These are phyloP conservation scores for Echinometra lucunter DNA, from an alignment of 53 echinoderm and acorn worm genomes.

Conservation along the genomic window DNA sequence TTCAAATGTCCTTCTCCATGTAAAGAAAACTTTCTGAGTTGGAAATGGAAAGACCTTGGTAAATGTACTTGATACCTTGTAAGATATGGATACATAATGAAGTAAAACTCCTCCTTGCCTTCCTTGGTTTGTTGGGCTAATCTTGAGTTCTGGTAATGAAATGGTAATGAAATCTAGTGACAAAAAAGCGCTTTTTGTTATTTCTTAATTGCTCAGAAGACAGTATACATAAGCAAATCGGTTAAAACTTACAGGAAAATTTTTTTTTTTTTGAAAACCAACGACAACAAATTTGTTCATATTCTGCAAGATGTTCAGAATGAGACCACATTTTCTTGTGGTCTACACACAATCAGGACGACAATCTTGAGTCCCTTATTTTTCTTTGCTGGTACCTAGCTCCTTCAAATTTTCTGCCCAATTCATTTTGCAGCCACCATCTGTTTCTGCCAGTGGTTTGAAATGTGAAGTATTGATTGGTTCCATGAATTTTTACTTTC, in stretches of 20 bases:
- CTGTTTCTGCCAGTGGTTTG: background rate
- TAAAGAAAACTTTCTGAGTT: background rate
- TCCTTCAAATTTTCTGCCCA: background rate
- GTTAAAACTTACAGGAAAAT: no score
- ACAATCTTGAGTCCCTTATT: background rate
- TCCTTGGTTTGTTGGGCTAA: background rate
- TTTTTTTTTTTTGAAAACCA: no score
- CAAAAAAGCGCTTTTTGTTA: background rate
- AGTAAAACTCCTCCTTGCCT: background rate
- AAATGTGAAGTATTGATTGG: background rate
- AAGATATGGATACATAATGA: background rate
- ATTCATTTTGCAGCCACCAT: background rate
- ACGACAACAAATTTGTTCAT: background rate
- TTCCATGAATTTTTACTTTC: background rate
- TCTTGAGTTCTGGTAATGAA: background rate
- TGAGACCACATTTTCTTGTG: background rate
- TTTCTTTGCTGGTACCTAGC: background rate
- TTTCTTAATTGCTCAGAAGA: background rate
- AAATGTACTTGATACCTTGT: constrained; percentile 19
- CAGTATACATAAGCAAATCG: background rate
- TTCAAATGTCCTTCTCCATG: constrained; percentile 21
- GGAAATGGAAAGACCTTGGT: constrained; percentile 15
- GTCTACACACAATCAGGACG: background rate
- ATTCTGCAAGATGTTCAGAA: no score
- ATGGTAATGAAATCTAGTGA: background rate